Conservation (phyloP, 2,888 invertebrate genomes). For the Neoascia interrupta region DNA sequence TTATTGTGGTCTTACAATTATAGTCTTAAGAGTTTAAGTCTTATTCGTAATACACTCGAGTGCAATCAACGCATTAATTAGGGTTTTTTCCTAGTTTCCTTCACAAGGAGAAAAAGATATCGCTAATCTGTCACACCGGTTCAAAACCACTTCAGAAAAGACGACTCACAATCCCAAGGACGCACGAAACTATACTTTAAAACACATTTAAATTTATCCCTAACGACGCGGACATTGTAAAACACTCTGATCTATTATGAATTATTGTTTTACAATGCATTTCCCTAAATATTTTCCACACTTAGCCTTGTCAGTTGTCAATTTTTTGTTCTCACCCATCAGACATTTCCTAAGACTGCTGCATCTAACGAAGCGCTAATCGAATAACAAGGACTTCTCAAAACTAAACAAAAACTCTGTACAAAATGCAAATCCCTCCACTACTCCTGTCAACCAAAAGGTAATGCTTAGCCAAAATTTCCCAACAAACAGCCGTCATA, state of each 20-base stretch:
- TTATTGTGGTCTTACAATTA: no score
- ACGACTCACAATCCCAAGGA: not conserved
- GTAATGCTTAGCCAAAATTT: no score
- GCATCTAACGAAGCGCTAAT: not conserved
- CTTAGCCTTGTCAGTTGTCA: slow-evolving; percentile 10
- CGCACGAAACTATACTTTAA: not conserved
- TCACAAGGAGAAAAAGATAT: no score
- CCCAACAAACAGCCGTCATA: slow-evolving; percentile 14
- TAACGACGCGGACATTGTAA: slow-evolving; percentile 35
- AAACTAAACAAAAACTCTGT: not conserved
- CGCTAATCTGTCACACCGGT: no score
- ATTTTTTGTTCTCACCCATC: not conserved
- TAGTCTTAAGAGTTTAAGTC: no score
- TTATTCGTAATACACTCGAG: no score
- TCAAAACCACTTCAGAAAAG: no score
- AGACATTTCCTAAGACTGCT: not conserved
- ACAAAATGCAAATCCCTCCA: slow-evolving; percentile 23
- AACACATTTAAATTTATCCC: slow-evolving; percentile 12
- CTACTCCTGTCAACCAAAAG: no score
- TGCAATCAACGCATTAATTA: no score
- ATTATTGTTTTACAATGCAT: slow-evolving; percentile 1
- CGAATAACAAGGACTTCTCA: slow-evolving; percentile 10
- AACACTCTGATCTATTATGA: no score
- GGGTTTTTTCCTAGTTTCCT: no score
- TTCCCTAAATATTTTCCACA: slow-evolving; percentile 14